phyloP scores from a whole-genome alignment of 2,888 invertebrate genomes.

The Folsomia manolachei region DNA sequence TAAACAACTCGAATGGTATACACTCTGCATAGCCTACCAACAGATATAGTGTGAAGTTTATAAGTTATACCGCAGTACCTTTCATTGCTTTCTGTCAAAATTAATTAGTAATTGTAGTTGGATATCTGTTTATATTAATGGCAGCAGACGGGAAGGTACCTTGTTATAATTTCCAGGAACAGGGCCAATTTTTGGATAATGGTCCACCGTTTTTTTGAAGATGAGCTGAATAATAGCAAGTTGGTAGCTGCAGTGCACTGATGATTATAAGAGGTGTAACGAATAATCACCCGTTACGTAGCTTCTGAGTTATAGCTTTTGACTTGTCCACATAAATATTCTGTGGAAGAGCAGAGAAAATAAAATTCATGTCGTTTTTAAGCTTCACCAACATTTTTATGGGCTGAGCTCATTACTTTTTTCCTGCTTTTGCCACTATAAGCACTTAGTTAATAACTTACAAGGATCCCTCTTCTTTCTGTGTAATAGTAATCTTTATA shows the following conservation, averaged over 20 bases:
- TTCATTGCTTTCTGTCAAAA: too few relatives aligned
- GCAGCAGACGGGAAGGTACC: too few relatives aligned
- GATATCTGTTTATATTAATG: too few relatives aligned
- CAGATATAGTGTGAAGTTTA: too few relatives aligned
- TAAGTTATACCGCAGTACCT: too few relatives aligned
- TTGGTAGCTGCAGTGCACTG: constrained; percentile 22
- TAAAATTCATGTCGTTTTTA: constrained; percentile 30
- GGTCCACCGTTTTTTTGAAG: background rate
- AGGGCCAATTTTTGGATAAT: background rate
- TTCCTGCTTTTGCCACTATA: constrained; percentile 15
- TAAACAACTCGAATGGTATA: too few relatives aligned
- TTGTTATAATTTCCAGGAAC: too few relatives aligned
- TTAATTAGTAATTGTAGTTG: too few relatives aligned
- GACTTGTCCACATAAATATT: constrained; percentile 34
- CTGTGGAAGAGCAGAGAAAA: constrained; percentile 18
- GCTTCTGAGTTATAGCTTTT: constrained; percentile 35
- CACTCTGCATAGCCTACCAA: too few relatives aligned
- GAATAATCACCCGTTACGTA: constrained; percentile 40
- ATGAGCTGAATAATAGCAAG: constrained; percentile 6
- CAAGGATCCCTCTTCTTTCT: constrained; percentile 12
- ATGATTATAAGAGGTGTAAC: constrained; percentile 31
- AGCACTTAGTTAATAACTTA: constrained; percentile 23
- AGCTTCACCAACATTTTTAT: constrained; percentile 31
- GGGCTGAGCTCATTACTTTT: constrained; percentile 28
- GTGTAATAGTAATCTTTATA: constrained; percentile 11